These are phyloP conservation scores for Lophura nycthemera DNA, from an alignment of 2,113 vertebrate genomes.

Conservation along the genomic window DNA sequence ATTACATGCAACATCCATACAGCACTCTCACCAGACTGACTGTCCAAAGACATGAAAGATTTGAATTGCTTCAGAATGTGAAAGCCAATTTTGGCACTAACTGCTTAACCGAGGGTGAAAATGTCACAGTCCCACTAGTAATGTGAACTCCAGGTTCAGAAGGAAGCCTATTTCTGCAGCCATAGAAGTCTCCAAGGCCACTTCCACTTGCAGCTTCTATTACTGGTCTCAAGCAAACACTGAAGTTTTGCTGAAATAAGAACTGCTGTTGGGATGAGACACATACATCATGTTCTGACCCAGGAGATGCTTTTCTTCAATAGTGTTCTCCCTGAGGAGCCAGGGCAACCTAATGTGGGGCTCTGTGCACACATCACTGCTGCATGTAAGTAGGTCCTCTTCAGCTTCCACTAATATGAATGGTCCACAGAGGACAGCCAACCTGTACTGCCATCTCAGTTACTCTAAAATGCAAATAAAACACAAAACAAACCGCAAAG, in stretches of 20 bases:
- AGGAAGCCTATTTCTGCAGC: neutral
- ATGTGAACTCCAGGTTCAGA: neutral
- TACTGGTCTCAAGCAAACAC: neutral
- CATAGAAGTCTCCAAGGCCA: neutral
- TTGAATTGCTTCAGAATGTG: neutral
- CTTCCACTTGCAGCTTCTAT: neutral
- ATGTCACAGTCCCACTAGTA: neutral
- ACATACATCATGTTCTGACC: neutral
- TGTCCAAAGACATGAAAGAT: neutral
- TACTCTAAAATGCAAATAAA: neutral
- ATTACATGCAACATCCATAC: neutral
- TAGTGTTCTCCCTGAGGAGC: neutral
- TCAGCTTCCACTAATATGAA: neutral
- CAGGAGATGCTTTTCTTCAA: neutral
- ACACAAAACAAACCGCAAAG: neutral
- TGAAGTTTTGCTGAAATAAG: neutral
- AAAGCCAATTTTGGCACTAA: neutral
- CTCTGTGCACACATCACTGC: neutral
- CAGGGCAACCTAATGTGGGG: neutral
- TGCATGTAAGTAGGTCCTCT: neutral
- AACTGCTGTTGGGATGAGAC: neutral
- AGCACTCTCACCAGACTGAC: neutral
- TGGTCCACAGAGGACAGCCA: fast-evolving
- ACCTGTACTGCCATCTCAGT: neutral
- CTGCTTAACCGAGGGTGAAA: neutral